Percentiles rank a stretch among this genome's conserved stretches.
Conservation (phyloP, 2,888 invertebrate species). For the Hypomecis atomaria region DNA sequence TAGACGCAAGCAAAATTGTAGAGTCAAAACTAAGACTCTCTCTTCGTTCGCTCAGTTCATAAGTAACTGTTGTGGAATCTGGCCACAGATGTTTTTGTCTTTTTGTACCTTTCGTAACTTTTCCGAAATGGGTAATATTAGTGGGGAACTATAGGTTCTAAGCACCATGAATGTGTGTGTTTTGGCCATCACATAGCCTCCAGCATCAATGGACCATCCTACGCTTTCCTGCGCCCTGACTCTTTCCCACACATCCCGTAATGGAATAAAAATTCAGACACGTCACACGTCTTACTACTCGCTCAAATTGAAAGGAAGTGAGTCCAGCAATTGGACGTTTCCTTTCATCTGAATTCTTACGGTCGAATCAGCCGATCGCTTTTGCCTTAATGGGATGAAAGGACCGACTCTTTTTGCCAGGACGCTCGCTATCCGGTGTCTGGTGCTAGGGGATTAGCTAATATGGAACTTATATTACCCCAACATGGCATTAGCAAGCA, state of each 20-base stretch:
- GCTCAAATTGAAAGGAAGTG: constrained; percentile 37
- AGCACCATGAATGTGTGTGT: not conserved
- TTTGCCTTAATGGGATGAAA: constrained; percentile 29
- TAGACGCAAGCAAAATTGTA: too few relatives aligned
- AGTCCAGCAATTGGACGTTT: constrained; percentile 39
- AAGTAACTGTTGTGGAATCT: too few relatives aligned
- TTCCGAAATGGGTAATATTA: too few relatives aligned
- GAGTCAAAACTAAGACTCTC: too few relatives aligned
- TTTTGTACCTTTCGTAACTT: too few relatives aligned
- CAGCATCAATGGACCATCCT: constrained; percentile 20
- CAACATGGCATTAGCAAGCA: too few relatives aligned
- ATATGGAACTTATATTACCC: too few relatives aligned
- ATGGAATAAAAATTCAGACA: constrained; percentile 24
- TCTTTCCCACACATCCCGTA: constrained; percentile 20
- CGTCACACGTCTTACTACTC: constrained; percentile 27
- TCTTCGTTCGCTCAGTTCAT: too few relatives aligned
- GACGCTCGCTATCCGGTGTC: constrained; percentile 17
- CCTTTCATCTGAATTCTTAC: constrained; percentile 36
- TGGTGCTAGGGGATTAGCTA: constrained; percentile 23
- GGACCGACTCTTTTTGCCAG: constrained; percentile 20
- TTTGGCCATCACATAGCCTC: not conserved
- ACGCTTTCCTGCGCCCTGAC: constrained; percentile 23
- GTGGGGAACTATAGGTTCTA: too few relatives aligned
- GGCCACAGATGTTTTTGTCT: too few relatives aligned
- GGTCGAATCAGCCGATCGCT: constrained; percentile 21